A percentile compares a stretch with the other conserved stretches of the same genome.
Evolutionary conservation across 2,888 invertebrate species (phyloP).

Genomic region (Trichogramma evanescens): DNA sequence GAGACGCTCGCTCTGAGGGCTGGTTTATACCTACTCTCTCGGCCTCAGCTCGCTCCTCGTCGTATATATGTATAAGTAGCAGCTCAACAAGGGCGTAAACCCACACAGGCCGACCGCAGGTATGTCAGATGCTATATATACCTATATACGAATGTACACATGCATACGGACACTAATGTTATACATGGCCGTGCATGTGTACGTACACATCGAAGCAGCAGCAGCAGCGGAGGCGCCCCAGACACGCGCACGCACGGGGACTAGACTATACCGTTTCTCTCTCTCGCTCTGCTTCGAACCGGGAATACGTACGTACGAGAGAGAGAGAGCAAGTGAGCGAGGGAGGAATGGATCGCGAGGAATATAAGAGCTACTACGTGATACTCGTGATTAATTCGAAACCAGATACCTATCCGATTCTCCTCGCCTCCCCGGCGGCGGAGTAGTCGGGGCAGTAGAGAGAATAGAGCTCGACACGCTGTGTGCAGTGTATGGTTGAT

Average conservation of each 20-base stretch:
- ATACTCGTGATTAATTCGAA: slow-evolving; percentile 18
- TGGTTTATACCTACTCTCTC: no score
- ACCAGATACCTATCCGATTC: slow-evolving; percentile 3
- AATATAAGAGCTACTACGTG: background rate
- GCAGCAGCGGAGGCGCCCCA: background rate
- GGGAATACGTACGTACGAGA: background rate
- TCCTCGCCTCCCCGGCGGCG: background rate
- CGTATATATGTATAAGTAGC: background rate
- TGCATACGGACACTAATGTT: no score
- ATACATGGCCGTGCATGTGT: no score
- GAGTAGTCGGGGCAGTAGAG: background rate
- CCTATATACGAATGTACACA: no score
- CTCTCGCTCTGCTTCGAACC: background rate
- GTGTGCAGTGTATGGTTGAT: no score
- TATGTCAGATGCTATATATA: slow-evolving; percentile 3
- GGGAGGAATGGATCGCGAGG: background rate
- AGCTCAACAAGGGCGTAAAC: slow-evolving; percentile 14
- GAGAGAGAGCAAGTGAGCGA: background rate
- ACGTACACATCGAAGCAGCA: no score
- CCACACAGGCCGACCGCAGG: background rate
- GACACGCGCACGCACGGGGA: background rate
- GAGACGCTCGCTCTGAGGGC: background rate
- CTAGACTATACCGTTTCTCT: background rate
- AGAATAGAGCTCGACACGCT: no score
- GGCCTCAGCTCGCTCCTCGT: no score